Evolutionary conservation across 2,113 vertebrate genomes (phyloP), one percentile per base, ranked within the genome.

Genomic region (Petroica traversi): DNA sequence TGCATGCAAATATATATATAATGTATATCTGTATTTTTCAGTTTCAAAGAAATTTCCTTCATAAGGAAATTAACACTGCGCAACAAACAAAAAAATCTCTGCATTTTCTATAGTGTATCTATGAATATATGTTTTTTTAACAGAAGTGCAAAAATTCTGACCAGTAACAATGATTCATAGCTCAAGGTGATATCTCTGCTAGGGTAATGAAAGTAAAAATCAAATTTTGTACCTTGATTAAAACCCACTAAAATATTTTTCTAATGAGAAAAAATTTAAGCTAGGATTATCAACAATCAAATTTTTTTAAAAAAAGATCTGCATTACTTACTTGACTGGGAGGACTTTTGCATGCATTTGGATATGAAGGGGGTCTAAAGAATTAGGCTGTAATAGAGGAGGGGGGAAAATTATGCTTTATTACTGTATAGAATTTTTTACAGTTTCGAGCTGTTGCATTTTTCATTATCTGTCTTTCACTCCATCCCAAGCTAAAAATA

Each of bases 381-480:
- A 13, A 46, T 33, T 46, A 66, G 15, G 15, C 14, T 79, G 26
- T 55, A 81, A 69, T 31, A 63, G 6, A 43, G 19, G 13, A 51
- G 8, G 3, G 16, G 4, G 4, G 2, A 0, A 11, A 75, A 92
- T 23, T 0, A 33, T 33, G 49, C 13, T 12, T 45, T 24, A 5
- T 25, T 76, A 4, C 13, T 38, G 3, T 34, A 12, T 8, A 52
- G 24, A 61, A 33, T 43, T 5, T 61, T 71, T 61, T 55, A 43
- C 6, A 14, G 16, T 76, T 79, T 76, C 28, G 16, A 73, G 64
- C 9, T 46, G 18, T 18, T 22, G 61, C 46, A 5, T 43, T 96
- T 78, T 88, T 64, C 3, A 29, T 63, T 79, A 26, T 23, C 11
- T 57, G 8, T 64, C 16, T 54, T 88, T 79, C 41, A 59, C 5